These are phyloP conservation scores for Calypte anna DNA, from an alignment of 2,113 vertebrate species.

Conservation along the genomic window DNA sequence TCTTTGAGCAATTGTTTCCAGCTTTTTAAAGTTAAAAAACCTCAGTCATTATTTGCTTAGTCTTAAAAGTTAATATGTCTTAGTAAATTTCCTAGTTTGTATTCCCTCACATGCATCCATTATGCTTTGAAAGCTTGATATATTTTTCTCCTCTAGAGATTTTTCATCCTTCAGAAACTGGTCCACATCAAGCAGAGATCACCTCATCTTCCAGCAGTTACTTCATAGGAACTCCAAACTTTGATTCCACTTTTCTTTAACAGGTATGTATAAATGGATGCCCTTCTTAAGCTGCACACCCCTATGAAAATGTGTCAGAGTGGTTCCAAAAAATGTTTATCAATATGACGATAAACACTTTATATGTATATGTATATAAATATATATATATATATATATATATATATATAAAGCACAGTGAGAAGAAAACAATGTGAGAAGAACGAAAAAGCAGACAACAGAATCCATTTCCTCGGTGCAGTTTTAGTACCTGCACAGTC, in stretches of 20 bases:
- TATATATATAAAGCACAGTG: too few species aligned
- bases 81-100: background rate
- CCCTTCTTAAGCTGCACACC: background rate
- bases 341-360: too few species aligned
- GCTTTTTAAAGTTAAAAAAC: background rate
- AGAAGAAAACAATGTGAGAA: background rate
- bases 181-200: background rate
- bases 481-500: background rate
- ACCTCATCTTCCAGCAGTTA: accelerated
- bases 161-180: background rate
- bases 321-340: too few species aligned
- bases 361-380: too few species aligned
- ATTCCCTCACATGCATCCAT: background rate
- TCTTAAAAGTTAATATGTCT: background rate
- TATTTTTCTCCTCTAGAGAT: background rate
- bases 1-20: background rate
- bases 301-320: background rate
- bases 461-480: background rate
- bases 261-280: background rate
- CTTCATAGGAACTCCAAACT: background rate
- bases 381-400: too few species aligned
- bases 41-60: background rate
- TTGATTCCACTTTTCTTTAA: background rate
- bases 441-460: background rate
- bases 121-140: background rate